Evolutionary conservation across 1,140 invertebrate genomes (phyloP), one percentile per base, ranked within the genome.

Genomic region (Battus philenor): DNA sequence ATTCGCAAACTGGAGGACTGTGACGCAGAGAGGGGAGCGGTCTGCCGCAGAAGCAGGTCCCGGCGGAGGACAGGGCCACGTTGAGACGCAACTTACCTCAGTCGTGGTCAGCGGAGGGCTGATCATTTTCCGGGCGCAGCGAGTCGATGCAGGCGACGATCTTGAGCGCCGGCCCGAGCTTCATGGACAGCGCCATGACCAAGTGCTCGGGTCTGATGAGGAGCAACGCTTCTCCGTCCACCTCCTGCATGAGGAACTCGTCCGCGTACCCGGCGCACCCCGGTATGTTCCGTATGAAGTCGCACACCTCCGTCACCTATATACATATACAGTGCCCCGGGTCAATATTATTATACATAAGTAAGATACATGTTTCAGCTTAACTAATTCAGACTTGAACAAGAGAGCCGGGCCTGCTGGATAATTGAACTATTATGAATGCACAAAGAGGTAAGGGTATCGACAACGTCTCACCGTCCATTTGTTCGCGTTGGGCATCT

Each of bases 191-290:
- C 2, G 95, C 94, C 16, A 93, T 93, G 88, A 98, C 97, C 5
- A 99, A 85, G 86, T 99, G 96, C 68, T 98, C 96, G 50, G 96
- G 96, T 73, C 97, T 96, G n/a, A 98, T 90, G 30, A 98, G 86
- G 87, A 98, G 90, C 11, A 99, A 78, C 3, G 97, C 97, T 72
- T 98, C 95, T 0, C 97, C 97, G 70, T 98, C 97, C 54, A 99
- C 98, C 84, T 98, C 97, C 73, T 98, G 96, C 38, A 94, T 91
- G 0, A 93, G 90, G 87, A 99, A 99, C 74, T 98, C 97, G 70
- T 98, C 96, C 0, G 96, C 97, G 70, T 98, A 98, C 60, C 96
- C 93, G 1, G 92, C 89, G 75, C 97, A 98, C 0, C 96, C 97
- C 0, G 93, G 93, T 44, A 98, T 87, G 53, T 91, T 93, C 44